Conservation (phyloP, 92 coral and sea anemone species). For the Chrysogorgia sp. region DNA sequence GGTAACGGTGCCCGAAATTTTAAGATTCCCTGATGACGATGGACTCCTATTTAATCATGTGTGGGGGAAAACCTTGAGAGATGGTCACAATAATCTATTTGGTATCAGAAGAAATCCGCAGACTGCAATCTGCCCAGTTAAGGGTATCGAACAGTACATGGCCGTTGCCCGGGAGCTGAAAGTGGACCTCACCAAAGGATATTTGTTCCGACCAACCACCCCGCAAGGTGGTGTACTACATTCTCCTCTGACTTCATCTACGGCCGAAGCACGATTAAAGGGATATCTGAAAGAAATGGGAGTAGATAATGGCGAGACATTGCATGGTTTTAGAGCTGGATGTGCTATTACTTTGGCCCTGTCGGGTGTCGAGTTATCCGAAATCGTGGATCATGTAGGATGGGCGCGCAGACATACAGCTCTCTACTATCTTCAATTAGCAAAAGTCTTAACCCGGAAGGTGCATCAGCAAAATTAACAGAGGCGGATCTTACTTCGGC, state of each 20-base stretch:
- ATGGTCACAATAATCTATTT: slow-evolving; percentile 54
- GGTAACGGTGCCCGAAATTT: slow-evolving; percentile 41
- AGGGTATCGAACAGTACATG: slow-evolving; percentile 51
- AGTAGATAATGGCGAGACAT: slow-evolving; percentile 40
- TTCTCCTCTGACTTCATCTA: slow-evolving; percentile 26
- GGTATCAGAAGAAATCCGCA: slow-evolving; percentile 52
- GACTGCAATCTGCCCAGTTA: slow-evolving; percentile 49
- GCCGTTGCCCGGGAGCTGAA: slow-evolving; percentile 24
- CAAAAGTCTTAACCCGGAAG: no score
- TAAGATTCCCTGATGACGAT: slow-evolving; percentile 58
- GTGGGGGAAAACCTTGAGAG: no score
- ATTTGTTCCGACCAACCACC: slow-evolving; percentile 54
- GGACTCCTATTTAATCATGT: slow-evolving; percentile 57
- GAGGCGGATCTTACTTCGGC: no score
- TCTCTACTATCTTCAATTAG: no score
- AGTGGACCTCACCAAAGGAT: slow-evolving; percentile 37
- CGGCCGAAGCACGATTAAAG: slow-evolving; percentile 50
- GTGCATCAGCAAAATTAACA: no score
- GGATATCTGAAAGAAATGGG: slow-evolving; percentile 42
- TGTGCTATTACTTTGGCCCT: no score
- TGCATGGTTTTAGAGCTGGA: no score
- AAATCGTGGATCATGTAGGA: no score
- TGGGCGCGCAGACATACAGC: no score
- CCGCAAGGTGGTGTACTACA: slow-evolving; percentile 39
- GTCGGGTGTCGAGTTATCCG: no score